Base-by-base conservation (phyloP, 1,140 invertebrate species). In the Pseudomyrmex gracilis region DNA sequence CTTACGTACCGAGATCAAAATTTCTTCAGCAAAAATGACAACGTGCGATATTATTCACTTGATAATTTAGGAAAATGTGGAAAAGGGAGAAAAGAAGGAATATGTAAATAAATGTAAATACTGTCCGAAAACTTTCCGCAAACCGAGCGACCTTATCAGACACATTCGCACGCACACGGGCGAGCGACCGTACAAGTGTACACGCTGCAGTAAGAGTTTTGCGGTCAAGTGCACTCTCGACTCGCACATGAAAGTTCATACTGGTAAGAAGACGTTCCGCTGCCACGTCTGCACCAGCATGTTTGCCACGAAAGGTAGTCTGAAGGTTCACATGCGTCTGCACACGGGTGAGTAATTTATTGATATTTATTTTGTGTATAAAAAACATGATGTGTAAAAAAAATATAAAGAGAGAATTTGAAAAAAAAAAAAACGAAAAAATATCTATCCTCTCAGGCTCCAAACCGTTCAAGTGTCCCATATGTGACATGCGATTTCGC, bases 251-350 rank as follows among this genome's bases (percentile, higher is more conserved):
- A 95, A 94, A 89, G 95, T 94, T 58, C 97, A 97, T 90, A 95
- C 89, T 2, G 93, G 91, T 1, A 92, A 92, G 63, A 95, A 95
- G 90, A 94, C 94, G 43, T 96, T 95, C 80, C 90, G 90, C 13
- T 97, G 96, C 87, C 94, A 96, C 63, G 94, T 96, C 7, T 97
- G 96, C 85, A 94, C 93, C 71, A 94, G 94, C 74, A 86, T 94
- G 24, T 96, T 96, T 89, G 94, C 96, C 9, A 96, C 95, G 0
- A 96, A 95, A 84, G 95, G 96, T 4, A 96, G 95, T 77, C 91
- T 97, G 0, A 97, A 96, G 90, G 95, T 97, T 13, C 97, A 97
- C 89, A 97, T 97, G 96, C 89, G 96, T 73, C 90, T 96, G 0
- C 96, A 97, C 88, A 96, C 96, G 67, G 95, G 95, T 95, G 87